Conservation (phyloP, 1,140 invertebrate species). For the Chrysopa pallens region DNA sequence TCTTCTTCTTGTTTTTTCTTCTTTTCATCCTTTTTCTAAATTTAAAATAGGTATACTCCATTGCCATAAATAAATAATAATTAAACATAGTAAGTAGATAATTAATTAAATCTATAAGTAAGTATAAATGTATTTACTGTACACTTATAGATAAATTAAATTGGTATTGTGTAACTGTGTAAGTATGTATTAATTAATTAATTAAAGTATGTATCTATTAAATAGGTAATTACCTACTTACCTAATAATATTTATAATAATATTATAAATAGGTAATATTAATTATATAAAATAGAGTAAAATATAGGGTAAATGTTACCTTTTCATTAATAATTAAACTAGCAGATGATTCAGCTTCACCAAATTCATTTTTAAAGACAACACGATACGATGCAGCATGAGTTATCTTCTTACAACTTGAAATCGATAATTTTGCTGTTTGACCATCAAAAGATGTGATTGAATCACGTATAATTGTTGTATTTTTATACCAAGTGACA, state of each 20-base stretch:
- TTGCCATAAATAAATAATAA: too few species aligned
- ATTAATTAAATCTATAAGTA: too few species aligned
- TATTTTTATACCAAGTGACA: constrained; percentile 75
- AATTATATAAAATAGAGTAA: too few species aligned
- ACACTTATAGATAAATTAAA: too few species aligned
- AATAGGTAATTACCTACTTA: too few species aligned
- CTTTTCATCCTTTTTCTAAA: constrained; percentile 20
- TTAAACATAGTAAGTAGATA: too few species aligned
- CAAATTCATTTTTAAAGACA: constrained; percentile 63
- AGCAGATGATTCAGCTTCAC: constrained; percentile 63
- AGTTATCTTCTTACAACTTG: constrained; percentile 44
- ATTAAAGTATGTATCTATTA: too few species aligned
- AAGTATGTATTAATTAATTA: too few species aligned
- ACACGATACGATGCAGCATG: constrained; percentile 60
- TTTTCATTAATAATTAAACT: constrained; percentile 41
- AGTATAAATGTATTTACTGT: too few species aligned
- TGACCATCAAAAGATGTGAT: constrained; percentile 67
- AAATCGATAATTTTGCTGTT: constrained; percentile 54
- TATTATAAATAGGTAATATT: too few species aligned
- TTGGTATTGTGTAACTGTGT: too few species aligned
- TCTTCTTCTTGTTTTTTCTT: constrained; percentile 27
- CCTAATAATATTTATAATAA: too few species aligned
- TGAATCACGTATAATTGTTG: constrained; percentile 48
- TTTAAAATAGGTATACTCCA: not conserved
- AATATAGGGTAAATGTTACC: not conserved